These are phyloP conservation scores for Daktulosphaira vitifoliae DNA, from an alignment of 1,140 invertebrate species.

Conservation along the genomic window DNA sequence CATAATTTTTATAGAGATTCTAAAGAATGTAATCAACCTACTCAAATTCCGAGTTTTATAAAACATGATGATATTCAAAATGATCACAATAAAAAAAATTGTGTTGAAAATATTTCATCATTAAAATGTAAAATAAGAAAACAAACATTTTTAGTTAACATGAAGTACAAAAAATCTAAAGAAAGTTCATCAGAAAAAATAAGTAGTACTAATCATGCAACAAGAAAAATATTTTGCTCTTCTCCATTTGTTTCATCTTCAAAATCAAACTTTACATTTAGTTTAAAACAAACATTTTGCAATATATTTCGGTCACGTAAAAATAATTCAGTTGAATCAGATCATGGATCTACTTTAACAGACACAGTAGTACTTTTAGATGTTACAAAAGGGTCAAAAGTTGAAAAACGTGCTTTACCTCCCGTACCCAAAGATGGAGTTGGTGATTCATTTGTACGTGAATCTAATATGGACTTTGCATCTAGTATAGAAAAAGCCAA, in stretches of 20 bases:
- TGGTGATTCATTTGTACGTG: slow-evolving; percentile 40
- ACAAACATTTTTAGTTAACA: slow-evolving; percentile 11
- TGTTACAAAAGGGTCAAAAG: slow-evolving; percentile 42
- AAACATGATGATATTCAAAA: slow-evolving; percentile 54
- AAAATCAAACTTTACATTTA: slow-evolving; percentile 53
- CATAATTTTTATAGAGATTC: slow-evolving; percentile 55
- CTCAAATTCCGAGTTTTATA: slow-evolving; percentile 52
- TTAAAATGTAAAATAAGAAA: slow-evolving; percentile 28
- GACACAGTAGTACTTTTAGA: slow-evolving; percentile 37
- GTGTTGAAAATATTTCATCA: slow-evolving; percentile 39
- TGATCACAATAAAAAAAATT: slow-evolving; percentile 56
- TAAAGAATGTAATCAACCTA: slow-evolving; percentile 1
- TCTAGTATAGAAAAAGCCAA: slow-evolving; percentile 88
- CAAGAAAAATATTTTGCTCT: background rate
- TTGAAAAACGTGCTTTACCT: slow-evolving; percentile 64
- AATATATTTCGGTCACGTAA: slow-evolving; percentile 67
- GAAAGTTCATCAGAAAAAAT: slow-evolving; percentile 5
- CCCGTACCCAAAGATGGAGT: slow-evolving; percentile 53
- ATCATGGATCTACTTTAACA: slow-evolving; percentile 43
- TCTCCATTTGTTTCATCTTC: slow-evolving; percentile 19
- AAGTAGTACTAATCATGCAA: background rate
- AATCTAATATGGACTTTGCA: slow-evolving; percentile 68
- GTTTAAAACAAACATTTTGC: slow-evolving; percentile 76
- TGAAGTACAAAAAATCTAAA: slow-evolving; percentile 15
- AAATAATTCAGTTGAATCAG: slow-evolving; percentile 43